These are phyloP conservation scores for Latrodectus elegans DNA, from an alignment of 2,888 invertebrate genomes.

Conservation along the genomic window DNA sequence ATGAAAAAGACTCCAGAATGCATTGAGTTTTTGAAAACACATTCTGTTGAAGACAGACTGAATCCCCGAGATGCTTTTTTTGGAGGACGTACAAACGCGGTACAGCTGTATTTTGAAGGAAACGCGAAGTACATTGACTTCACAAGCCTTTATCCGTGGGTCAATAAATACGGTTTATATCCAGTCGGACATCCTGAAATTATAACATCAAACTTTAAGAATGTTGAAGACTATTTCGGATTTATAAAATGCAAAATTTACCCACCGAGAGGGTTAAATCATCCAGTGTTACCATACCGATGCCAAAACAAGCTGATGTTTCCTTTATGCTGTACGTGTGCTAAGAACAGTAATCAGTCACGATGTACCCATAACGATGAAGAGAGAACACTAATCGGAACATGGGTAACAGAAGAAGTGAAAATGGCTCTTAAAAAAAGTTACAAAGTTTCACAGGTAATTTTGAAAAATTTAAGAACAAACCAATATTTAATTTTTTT, in stretches of 20 bases:
- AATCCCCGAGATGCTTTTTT: slow-evolving; percentile 71
- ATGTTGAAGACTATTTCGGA: slow-evolving; percentile 68
- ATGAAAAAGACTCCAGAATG: slow-evolving; percentile 17
- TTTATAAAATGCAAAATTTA: slow-evolving; percentile 71
- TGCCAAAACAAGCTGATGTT: slow-evolving; percentile 73
- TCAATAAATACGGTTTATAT: slow-evolving; percentile 36
- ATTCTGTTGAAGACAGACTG: not conserved
- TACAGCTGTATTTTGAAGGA: slow-evolving; percentile 71
- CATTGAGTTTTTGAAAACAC: slow-evolving; percentile 52
- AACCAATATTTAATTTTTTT: too few species aligned
- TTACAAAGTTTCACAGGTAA: not conserved
- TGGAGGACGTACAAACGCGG: slow-evolving; percentile 72
- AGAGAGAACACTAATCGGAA: slow-evolving; percentile 72
- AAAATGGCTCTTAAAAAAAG: slow-evolving; percentile 73
- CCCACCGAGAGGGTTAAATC: slow-evolving; percentile 71
- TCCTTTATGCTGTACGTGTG: slow-evolving; percentile 74
- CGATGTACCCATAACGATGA: slow-evolving; percentile 73
- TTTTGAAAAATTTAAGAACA: not conserved
- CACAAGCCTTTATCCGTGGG: slow-evolving; percentile 71
- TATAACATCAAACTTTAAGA: slow-evolving; percentile 30
- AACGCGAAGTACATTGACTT: slow-evolving; percentile 71
- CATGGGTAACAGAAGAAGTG: slow-evolving; percentile 72
- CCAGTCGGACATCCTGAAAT: slow-evolving; percentile 71
- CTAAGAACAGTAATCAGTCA: slow-evolving; percentile 70
- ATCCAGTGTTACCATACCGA: slow-evolving; percentile 73